phyloP scores from a whole-genome alignment of 2,113 vertebrate genomes.

The Tachuris rubrigastra region DNA sequence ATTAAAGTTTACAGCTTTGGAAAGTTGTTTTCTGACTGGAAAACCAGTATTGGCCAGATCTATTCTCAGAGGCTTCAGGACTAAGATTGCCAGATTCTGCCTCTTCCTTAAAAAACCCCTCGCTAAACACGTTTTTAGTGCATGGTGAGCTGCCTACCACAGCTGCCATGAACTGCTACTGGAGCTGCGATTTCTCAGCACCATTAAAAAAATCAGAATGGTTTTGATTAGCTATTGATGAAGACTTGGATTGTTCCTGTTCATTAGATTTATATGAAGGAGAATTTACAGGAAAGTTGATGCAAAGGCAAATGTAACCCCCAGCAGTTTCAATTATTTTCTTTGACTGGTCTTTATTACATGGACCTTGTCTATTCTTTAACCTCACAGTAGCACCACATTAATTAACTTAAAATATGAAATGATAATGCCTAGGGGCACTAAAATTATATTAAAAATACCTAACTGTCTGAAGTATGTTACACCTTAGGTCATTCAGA shows the following conservation, averaged over 20 bases:
- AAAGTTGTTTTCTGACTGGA: neutral
- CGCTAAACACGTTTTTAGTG: neutral
- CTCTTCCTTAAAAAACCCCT: neutral
- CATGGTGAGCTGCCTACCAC: neutral
- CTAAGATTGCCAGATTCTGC: neutral
- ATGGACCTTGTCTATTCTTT: neutral
- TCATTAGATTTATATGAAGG: neutral
- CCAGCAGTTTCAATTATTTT: neutral
- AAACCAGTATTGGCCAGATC: neutral
- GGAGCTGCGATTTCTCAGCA: neutral
- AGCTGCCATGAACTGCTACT: neutral
- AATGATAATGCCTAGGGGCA: neutral
- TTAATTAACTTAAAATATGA: neutral
- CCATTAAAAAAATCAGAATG: neutral
- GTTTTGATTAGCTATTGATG: neutral
- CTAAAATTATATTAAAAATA: neutral
- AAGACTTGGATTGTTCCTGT: neutral
- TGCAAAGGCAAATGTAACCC: neutral
- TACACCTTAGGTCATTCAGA: neutral
- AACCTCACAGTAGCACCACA: neutral
- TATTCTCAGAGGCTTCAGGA: neutral
- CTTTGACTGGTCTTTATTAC: neutral
- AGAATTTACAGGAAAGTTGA: neutral
- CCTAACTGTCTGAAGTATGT: neutral
- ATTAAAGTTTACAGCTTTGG: neutral